phyloP scores from a whole-genome alignment of 2,113 vertebrate species.

The Atractosteus spatula region DNA sequence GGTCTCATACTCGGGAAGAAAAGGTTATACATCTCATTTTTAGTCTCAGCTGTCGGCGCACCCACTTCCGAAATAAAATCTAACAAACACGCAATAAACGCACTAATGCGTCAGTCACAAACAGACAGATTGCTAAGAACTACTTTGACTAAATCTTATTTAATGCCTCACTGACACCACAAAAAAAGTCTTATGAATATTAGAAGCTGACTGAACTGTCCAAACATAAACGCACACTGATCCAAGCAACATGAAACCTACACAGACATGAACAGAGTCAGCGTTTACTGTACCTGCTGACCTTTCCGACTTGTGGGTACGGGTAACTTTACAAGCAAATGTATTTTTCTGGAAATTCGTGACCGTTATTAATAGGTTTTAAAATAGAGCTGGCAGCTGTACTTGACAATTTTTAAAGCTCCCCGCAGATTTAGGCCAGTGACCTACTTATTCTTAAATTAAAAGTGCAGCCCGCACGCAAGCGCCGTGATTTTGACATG shows the following conservation, averaged over 20 bases:
- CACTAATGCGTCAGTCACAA: too few species aligned
- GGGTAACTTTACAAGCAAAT: neutral
- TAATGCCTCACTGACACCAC: too few species aligned
- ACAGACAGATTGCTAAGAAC: too few species aligned
- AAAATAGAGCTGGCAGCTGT: conserved; percentile 12
- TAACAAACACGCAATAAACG: too few species aligned
- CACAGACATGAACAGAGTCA: conserved; percentile 11
- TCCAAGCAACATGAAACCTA: neutral
- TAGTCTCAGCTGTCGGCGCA: too few species aligned
- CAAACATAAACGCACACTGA: too few species aligned
- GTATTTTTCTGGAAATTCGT: neutral
- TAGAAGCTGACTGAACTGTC: too few species aligned
- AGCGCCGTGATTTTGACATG: neutral
- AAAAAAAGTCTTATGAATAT: too few species aligned
- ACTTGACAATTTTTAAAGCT: conserved; percentile 32
- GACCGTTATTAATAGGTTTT: neutral
- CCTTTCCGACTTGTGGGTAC: neutral
- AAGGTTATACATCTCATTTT: too few species aligned
- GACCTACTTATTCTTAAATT: conserved; percentile 42
- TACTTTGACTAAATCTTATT: too few species aligned
- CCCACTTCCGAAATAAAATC: too few species aligned
- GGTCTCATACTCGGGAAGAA: too few species aligned
- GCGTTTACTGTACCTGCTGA: neutral
- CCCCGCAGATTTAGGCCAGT: conserved; percentile 38
- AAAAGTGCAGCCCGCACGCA: conserved; percentile 20